Evolutionary conservation across 92 coral and sea anemone species (phyloP), one percentile per base, ranked within the genome.

Genomic region (Porites rus): DNA sequence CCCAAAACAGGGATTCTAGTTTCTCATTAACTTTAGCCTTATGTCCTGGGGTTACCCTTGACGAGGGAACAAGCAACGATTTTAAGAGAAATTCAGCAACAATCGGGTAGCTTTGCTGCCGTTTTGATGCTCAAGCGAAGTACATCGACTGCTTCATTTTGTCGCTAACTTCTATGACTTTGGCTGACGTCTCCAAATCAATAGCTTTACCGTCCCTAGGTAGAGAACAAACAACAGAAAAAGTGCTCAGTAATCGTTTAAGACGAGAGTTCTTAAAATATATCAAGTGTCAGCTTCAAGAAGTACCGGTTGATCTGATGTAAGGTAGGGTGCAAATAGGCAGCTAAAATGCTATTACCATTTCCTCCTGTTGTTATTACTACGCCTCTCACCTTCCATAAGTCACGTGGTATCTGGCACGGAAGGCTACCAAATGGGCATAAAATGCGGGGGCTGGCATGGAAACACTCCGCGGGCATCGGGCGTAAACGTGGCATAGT

Each of bases 381-480:
- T 10, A 54, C 11, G 60, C 60, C 14, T 54, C 60, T 54, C 60
- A 54, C 60, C 43, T 24, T n/a, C 66, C 58, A 63, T 19, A n/a
- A 25, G 83, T 64, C 81, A 84, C 65, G 38, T 75, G 82, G 51
- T 19, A 53, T 63, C 98, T 70, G 2, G 99, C 99, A 53, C 96
- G 88, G 74, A 91, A 96, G 7, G 99, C 99, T 58, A 88, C 99
- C 84, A 96, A 91, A 61, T 96, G 99, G 6, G 98, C 99, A 77
- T 96, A 96, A 91, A 93, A 96, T 10, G 96, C 96, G 10, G 99
- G 99, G 50, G 99, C 94, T 43, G 99, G 99, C 76, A 96, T 94
- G 17, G 99, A 96, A 51, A 96, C 99, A 68, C 98, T 94, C 7
- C 98, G 90, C 10, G 99, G 87, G 81, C 99, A 96, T 72, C 99